A percentile compares a stretch with the other conserved stretches of the same genome.
These are phyloP conservation scores for Sphaerophoria taeniata DNA, from an alignment of 2,888 invertebrate genomes.

Conservation along the genomic window DNA sequence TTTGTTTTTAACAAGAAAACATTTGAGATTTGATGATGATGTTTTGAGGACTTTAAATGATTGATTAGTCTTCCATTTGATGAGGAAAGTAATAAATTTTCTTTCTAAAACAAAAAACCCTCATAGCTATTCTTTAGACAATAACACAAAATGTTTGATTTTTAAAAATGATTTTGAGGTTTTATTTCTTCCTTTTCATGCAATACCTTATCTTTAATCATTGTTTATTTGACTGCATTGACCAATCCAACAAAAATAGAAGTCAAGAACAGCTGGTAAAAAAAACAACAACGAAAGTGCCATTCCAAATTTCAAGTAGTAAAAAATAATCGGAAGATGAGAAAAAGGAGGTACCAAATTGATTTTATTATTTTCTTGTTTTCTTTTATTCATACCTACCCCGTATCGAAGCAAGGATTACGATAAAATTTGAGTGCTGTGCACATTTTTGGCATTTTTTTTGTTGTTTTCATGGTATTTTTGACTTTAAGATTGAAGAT, in stretches of 20 bases:
- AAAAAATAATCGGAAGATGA: constrained; percentile 40
- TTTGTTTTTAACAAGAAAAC: constrained; percentile 12
- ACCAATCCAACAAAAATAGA: not conserved
- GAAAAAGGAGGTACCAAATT: not conserved
- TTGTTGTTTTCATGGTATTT: not conserved
- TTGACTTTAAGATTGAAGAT: constrained; percentile 39
- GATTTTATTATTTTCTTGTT: not conserved
- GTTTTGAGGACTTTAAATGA: not conserved
- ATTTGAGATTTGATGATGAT: not conserved
- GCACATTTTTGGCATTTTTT: constrained; percentile 60
- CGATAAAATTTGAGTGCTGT: constrained; percentile 67
- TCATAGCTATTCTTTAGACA: too few relatives aligned
- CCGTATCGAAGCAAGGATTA: constrained; percentile 6
- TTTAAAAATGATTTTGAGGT: too few relatives aligned
- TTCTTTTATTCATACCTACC: too few relatives aligned
- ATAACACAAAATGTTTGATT: too few relatives aligned
- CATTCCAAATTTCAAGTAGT: constrained; percentile 33
- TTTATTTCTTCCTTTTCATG: not conserved
- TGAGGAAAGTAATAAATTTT: not conserved
- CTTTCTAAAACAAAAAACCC: too few relatives aligned
- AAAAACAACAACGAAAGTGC: constrained; percentile 14
- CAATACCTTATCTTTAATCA: constrained; percentile 44
- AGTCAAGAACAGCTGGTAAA: not conserved
- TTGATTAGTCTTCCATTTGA: constrained; percentile 27
- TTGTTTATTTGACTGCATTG: constrained; percentile 8